Percentiles rank a stretch among this genome's conserved stretches.
These are phyloP conservation scores for Coracopsis vasa DNA, from an alignment of 2,113 vertebrate genomes.

Conservation along the genomic window DNA sequence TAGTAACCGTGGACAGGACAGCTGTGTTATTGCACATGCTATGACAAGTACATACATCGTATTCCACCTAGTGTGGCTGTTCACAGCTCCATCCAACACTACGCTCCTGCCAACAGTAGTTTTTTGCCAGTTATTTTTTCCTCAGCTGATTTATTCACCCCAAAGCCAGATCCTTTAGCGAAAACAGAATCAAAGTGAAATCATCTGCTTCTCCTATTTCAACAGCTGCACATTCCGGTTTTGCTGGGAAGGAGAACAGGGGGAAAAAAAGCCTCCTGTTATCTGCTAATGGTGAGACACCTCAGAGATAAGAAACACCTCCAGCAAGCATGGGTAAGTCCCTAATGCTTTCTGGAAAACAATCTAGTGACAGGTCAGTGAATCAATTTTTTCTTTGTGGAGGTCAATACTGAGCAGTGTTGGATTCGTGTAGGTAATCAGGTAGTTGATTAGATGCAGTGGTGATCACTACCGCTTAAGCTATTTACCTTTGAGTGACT, in stretches of 20 bases:
- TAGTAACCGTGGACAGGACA: not conserved
- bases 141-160: slow-evolving; percentile 15
- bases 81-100: not conserved
- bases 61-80: not conserved
- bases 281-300: not conserved
- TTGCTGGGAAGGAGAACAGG: not conserved
- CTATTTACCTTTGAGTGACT: slow-evolving; percentile 28
- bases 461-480: slow-evolving; percentile 6
- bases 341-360: slow-evolving; percentile 21
- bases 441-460: slow-evolving; percentile 26
- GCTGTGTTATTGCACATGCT: not conserved
- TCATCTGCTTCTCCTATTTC: not conserved
- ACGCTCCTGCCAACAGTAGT: not conserved
- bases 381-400: slow-evolving; percentile 35
- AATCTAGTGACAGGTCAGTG: slow-evolving; percentile 45
- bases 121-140: slow-evolving; percentile 5
- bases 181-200: slow-evolving; percentile 28
- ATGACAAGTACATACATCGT: not conserved
- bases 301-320: not conserved
- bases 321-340: not conserved
- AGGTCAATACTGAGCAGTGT: slow-evolving; percentile 41
- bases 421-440: slow-evolving; percentile 18
- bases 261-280: not conserved
- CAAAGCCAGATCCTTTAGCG: not conserved
- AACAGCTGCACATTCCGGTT: not conserved